phyloP scores from a whole-genome alignment of 2,888 invertebrate genomes.

The Tetheella fluctuosa region DNA sequence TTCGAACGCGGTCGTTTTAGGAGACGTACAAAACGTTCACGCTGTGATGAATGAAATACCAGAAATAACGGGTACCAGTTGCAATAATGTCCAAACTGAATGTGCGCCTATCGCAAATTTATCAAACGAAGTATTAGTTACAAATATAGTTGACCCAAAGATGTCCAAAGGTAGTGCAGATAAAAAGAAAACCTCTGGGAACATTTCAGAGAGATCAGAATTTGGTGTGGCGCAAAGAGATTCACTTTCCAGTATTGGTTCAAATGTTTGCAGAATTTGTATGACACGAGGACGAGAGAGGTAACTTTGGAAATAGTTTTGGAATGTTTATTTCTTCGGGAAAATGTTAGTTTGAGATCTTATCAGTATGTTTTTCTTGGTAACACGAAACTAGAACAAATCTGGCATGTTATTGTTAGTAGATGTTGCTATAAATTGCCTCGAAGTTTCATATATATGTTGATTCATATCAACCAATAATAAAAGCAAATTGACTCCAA shows the following conservation, averaged over 20 bases:
- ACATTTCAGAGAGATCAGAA: conserved; percentile 65
- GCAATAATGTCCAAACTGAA: conserved; percentile 45
- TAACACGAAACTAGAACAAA: conserved; percentile 12
- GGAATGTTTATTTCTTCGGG: conserved; percentile 35
- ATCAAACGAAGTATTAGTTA: conserved; percentile 60
- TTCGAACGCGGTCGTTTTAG: conserved; percentile 33
- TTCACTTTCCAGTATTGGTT: conserved; percentile 81
- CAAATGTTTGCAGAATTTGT: conserved; percentile 87
- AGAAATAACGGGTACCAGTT: conserved; percentile 48
- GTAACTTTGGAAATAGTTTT: conserved; percentile 36
- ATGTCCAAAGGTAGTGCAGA: conserved; percentile 49
- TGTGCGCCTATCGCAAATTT: conserved; percentile 29
- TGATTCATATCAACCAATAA: not conserved
- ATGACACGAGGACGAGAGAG: conserved; percentile 79
- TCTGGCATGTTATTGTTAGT: not conserved
- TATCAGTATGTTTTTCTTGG: conserved; percentile 32
- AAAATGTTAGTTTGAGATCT: conserved; percentile 31
- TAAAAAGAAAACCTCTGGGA: conserved; percentile 67
- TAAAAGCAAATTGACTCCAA: not conserved
- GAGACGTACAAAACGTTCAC: conserved; percentile 50
- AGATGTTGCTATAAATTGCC: not conserved
- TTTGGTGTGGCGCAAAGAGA: conserved; percentile 62
- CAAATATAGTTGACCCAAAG: conserved; percentile 51
- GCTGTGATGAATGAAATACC: conserved; percentile 39
- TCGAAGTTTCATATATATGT: not conserved